Base-by-base conservation (phyloP, 1,140 invertebrate genomes). In the Zaprionus africanus region DNA sequence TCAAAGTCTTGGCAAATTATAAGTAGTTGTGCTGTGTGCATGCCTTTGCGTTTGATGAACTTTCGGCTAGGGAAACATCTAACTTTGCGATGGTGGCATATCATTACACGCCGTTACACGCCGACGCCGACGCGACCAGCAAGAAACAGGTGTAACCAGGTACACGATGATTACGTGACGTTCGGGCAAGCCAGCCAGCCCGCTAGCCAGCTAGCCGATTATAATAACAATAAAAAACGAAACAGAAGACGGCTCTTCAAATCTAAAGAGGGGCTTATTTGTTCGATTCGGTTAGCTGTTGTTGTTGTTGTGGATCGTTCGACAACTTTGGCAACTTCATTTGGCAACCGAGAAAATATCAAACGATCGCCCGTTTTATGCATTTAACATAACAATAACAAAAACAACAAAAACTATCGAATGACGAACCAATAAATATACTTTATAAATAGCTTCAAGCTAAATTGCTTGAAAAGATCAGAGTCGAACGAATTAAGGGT, bases 121-220 rank as follows among this genome's bases (percentile, higher is more conserved):
- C 73, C 73, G 28, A 54, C 13, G 72, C 81, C 64, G 77, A 69
- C 46, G 46, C 46, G 19, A 12, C 3, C 46, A 12, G 9, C 17
- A 24, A 56, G 70, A 90, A 87, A 87, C 84, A 87, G 84, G 84
- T 87, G 84, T 87, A 87, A 84, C 84, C 84, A 87, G 84, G 88
- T 85, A 84, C 66, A 63, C 41, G n/a, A 28, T 65, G 68, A 81
- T 85, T 87, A 87, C 84, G 84, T 90, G 85, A 88, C 65, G 85
- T 81, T 87, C 82, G 75, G 81, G 6, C 28, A 36, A 38, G 41
- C 46, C 46, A 51, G 17, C 2, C 17, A 49, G 59, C 46, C 26
- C 15, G 38, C 46, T 9, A 51, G 19, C 19, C 46, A 24, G 59
- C 34, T 28, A 36, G 54, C 12, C 73, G 54, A 76, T 76, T 76